Percentiles rank a stretch among this genome's conserved stretches.
Evolutionary conservation across 1,140 invertebrate genomes (phyloP).

Genomic region (Rhopalosiphum padi): DNA sequence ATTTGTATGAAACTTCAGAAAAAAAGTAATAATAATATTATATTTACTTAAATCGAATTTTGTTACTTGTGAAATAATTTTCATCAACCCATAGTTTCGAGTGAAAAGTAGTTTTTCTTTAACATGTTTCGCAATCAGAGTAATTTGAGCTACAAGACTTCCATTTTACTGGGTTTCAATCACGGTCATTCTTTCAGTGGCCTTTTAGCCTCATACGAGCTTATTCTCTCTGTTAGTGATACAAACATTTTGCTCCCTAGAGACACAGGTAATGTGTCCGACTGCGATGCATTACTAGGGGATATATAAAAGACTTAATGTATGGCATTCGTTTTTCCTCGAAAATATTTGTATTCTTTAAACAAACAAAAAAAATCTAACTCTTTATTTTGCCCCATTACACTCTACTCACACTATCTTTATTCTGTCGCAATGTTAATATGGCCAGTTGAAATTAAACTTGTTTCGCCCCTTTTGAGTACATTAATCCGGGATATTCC

Average conservation of each 20-base stretch:
- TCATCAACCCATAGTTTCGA: neutral
- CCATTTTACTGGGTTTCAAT: constrained; percentile 25
- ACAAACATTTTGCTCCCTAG: neutral
- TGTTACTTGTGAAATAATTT: neutral
- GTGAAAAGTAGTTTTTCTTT: constrained; percentile 6
- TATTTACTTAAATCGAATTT: neutral
- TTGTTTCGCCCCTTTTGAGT: neutral
- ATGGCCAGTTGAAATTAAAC: neutral
- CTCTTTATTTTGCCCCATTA: neutral
- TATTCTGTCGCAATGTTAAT: neutral
- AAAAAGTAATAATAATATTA: neutral
- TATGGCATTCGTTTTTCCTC: neutral
- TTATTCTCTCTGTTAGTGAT: neutral
- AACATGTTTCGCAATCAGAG: neutral
- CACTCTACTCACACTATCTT: neutral
- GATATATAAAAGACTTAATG: neutral
- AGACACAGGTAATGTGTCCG: constrained; percentile 1
- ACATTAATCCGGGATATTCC: neutral
- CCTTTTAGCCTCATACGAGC: neutral
- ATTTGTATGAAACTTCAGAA: neutral
- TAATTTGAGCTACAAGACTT: constrained; percentile 6
- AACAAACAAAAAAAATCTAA: neutral
- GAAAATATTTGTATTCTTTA: neutral
- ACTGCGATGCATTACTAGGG: neutral
- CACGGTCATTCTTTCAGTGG: neutral